phyloP scores from a whole-genome alignment of 2,888 invertebrate species.

The Trichogramma evanescens region DNA sequence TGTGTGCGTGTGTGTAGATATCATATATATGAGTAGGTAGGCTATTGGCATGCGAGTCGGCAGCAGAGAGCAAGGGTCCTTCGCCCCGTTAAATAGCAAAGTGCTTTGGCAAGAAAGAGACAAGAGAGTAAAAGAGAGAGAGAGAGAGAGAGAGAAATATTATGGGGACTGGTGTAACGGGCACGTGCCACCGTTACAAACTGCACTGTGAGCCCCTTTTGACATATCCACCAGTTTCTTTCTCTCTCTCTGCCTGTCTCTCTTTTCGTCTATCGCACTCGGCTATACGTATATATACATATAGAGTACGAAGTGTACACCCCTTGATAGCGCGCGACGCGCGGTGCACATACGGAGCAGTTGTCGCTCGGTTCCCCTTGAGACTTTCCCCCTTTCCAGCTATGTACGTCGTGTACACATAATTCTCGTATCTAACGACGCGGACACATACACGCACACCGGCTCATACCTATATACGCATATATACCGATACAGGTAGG shows the following conservation, averaged over 20 bases:
- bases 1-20: too few species aligned
- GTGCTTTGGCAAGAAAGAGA: slow-evolving; percentile 1
- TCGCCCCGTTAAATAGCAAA: slow-evolving; percentile 12
- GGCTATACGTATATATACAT: slow-evolving; percentile 3
- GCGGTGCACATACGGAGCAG: slow-evolving; percentile 16
- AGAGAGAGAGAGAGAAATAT: not conserved
- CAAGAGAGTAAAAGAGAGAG: not conserved
- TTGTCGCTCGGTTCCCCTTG: slow-evolving; percentile 1
- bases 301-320: not conserved
- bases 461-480: too few species aligned
- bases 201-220: slow-evolving; percentile 25
- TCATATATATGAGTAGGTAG: too few species aligned
- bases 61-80: not conserved
- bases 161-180: slow-evolving; percentile 27
- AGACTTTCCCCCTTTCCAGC: not conserved
- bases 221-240: not conserved
- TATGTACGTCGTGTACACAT: slow-evolving; percentile 8
- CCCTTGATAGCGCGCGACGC: slow-evolving; percentile 1
- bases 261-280: slow-evolving; percentile 1
- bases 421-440: not conserved
- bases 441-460: not conserved
- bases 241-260: slow-evolving; percentile 14
- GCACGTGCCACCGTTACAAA: slow-evolving; percentile 38
- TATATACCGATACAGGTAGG: too few species aligned
- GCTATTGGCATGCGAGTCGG: too few species aligned